Evolutionary conservation across 92 coral and sea anemone species (phyloP).

Genomic region (Siderastrea siderea): DNA sequence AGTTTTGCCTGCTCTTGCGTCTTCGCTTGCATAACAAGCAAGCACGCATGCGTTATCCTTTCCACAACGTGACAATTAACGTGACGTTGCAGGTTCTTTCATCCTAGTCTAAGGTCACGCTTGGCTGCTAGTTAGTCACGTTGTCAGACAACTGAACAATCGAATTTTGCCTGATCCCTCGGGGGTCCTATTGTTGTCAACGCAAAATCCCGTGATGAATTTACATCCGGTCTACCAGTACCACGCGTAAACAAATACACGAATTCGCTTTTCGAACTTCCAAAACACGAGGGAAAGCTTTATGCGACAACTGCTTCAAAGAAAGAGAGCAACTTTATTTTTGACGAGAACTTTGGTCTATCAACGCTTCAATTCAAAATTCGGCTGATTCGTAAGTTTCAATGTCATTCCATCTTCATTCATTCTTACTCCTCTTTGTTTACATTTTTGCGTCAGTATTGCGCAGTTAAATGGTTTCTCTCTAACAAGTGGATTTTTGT

Average conservation of each 20-base stretch:
- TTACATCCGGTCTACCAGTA: not conserved
- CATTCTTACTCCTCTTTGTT: not conserved
- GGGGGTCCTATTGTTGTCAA: slow-evolving; percentile 1
- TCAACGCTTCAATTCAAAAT: not conserved
- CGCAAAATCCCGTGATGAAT: not conserved
- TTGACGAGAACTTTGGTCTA: too few relatives aligned
- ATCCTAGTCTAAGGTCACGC: not conserved
- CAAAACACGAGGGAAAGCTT: not conserved
- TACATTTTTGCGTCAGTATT: not conserved
- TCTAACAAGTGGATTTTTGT: not conserved
- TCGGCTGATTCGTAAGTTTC: not conserved
- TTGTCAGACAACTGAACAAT: not conserved
- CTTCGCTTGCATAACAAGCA: too few relatives aligned
- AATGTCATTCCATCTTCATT: not conserved
- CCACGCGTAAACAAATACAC: not conserved
- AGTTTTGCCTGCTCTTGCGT: too few relatives aligned
- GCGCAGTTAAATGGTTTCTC: not conserved
- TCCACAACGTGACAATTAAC: not conserved
- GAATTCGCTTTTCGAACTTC: not conserved
- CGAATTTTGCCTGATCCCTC: not conserved
- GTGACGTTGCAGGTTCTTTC: not conserved
- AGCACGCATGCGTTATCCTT: too few relatives aligned
- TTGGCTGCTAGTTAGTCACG: not conserved
- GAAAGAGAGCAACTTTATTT: too few relatives aligned
- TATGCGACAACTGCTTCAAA: too few relatives aligned